Percentiles rank a stretch among this genome's conserved stretches.
Conservation (phyloP, 2,888 invertebrate species). For the Polymixis flavicincta region DNA sequence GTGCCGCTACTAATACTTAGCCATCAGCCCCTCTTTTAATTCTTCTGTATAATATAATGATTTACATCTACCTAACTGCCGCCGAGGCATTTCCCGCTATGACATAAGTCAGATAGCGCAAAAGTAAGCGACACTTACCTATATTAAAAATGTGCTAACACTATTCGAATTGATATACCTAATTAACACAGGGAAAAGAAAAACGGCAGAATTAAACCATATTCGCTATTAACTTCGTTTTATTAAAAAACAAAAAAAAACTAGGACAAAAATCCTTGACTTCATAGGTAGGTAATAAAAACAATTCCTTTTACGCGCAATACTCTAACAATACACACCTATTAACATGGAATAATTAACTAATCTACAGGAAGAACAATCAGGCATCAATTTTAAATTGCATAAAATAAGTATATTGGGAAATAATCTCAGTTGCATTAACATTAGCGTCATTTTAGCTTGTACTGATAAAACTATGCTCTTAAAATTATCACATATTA, state of each 20-base stretch:
- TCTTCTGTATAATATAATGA: too few relatives aligned
- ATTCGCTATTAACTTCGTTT: conserved; percentile 38
- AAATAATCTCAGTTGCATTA: conserved; percentile 60
- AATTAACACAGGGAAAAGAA: background rate
- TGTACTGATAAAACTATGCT: conserved; percentile 45
- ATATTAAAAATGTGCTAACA: background rate
- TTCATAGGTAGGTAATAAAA: conserved; percentile 53
- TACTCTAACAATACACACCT: conserved; percentile 22
- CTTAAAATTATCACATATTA: conserved; percentile 73
- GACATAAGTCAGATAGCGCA: background rate
- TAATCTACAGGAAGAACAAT: conserved; percentile 55
- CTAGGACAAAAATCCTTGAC: conserved; percentile 63
- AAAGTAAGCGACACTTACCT: background rate
- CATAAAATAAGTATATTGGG: conserved; percentile 38
- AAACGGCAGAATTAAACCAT: conserved; percentile 14
- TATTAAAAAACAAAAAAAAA: conserved; percentile 59
- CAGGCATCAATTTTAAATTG: conserved; percentile 39
- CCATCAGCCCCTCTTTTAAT: too few relatives aligned
- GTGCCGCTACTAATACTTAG: too few relatives aligned
- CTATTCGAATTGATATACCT: background rate
- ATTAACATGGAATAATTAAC: conserved; percentile 42
- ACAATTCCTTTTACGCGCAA: conserved; percentile 55
- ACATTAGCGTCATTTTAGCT: conserved; percentile 61
- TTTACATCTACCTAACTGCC: too few relatives aligned
- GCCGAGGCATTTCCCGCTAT: background rate